Percentiles rank a stretch among this genome's conserved stretches.
Evolutionary conservation across 2,888 invertebrate genomes (phyloP).

Genomic region (Caradrina clavipalpis): DNA sequence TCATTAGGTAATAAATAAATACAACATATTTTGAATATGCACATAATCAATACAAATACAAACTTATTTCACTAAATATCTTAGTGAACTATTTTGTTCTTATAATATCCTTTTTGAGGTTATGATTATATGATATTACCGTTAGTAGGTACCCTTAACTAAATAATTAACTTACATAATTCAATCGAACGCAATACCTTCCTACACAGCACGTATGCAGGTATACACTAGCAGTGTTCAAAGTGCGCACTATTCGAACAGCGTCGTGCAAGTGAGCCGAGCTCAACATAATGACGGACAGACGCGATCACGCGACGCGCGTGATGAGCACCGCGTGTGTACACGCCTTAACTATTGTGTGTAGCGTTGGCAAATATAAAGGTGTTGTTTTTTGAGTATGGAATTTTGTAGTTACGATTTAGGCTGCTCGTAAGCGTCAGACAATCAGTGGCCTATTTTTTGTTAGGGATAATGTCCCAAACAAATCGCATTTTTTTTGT

Average conservation of each 20-base stretch:
- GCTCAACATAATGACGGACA: constrained; percentile 74
- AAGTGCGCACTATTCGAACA: constrained; percentile 52
- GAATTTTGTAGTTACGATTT: neutral
- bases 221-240: constrained; percentile 14
- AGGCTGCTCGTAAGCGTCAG: too few species aligned
- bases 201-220: neutral
- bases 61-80: too few species aligned
- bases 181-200: neutral
- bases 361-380: constrained; percentile 63
- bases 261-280: constrained; percentile 60
- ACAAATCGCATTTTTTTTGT: too few species aligned
- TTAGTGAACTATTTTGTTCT: too few species aligned
- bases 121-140: too few species aligned
- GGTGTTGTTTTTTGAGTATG: neutral
- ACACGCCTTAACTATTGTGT: constrained; percentile 71
- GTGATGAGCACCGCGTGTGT: constrained; percentile 74
- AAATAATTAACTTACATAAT: neutral
- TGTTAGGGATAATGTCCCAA: too few species aligned
- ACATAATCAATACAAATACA: too few species aligned
- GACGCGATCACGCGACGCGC: constrained; percentile 80
- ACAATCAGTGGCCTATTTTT: too few species aligned
- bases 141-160: neutral
- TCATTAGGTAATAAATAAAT: too few species aligned
- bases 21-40: too few species aligned
- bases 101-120: too few species aligned